Evolutionary conservation across 1,140 invertebrate species (phyloP).

Genomic region (Drosophila miranda): DNA sequence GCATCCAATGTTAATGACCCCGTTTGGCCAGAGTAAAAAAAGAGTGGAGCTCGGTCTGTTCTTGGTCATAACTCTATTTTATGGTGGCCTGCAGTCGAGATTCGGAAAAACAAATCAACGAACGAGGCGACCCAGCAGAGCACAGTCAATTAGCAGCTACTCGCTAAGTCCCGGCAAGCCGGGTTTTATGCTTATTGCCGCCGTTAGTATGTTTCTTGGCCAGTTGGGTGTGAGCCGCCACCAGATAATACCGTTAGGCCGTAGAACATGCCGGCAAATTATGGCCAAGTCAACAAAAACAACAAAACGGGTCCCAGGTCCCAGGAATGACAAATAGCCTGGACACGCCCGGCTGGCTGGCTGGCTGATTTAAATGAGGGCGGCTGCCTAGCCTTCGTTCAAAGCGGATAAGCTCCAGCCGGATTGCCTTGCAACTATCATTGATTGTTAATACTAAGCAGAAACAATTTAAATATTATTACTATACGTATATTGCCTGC

Average conservation of each 20-base stretch:
- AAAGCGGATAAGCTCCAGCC: constrained; percentile 42
- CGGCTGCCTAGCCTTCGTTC: constrained; percentile 30
- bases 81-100: constrained; percentile 26
- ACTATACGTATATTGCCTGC: constrained; percentile 2
- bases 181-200: constrained; percentile 39
- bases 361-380: constrained; percentile 38
- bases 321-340: constrained; percentile 44
- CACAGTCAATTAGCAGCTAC: constrained; percentile 57
- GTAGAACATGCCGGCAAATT: constrained; percentile 39
- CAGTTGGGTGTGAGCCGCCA: constrained; percentile 34
- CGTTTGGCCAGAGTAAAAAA: constrained; percentile 39
- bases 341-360: constrained; percentile 35
- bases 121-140: constrained; percentile 50
- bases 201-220: constrained; percentile 5
- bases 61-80: constrained; percentile 52
- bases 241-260: constrained; percentile 52
- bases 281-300: constrained; percentile 24
- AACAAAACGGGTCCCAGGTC: constrained; percentile 8
- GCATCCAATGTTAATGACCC: constrained; percentile 69
- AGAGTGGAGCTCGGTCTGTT: constrained; percentile 18
- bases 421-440: constrained; percentile 40
- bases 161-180: constrained; percentile 48
- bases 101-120: constrained; percentile 38
- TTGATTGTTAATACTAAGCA: neutral
- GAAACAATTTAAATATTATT: neutral